Conservation (phyloP, 2,888 invertebrate genomes). For the Philereme vetulata region DNA sequence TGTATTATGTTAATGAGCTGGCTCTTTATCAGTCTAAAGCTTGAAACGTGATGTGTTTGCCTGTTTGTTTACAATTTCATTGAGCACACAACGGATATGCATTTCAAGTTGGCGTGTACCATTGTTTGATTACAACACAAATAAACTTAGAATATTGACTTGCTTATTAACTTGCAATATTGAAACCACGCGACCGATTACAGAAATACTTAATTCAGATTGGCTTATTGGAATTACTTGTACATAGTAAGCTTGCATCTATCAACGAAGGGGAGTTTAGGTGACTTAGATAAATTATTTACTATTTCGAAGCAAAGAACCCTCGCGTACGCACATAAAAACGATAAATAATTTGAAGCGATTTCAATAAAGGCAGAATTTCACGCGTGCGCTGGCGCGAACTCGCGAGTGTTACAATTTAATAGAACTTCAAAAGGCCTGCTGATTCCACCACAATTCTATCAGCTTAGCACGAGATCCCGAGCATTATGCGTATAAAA, state of each 20-base stretch:
- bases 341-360: slow-evolving; percentile 71
- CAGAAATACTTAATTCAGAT: slow-evolving; percentile 4
- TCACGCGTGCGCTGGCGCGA: slow-evolving; percentile 78
- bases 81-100: slow-evolving; percentile 29
- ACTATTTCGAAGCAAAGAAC: slow-evolving; percentile 18
- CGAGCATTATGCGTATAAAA: slow-evolving; percentile 81
- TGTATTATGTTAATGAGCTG: slow-evolving; percentile 35
- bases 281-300: slow-evolving; percentile 20
- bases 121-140: slow-evolving; percentile 12
- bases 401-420: slow-evolving; percentile 80
- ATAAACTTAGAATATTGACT: slow-evolving; percentile 26
- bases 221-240: neutral
- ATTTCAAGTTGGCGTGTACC: slow-evolving; percentile 20
- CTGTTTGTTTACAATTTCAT: slow-evolving; percentile 36
- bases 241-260: slow-evolving; percentile 6
- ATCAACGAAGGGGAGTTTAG: neutral
- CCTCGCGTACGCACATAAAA: slow-evolving; percentile 48
- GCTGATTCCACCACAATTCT: slow-evolving; percentile 82
- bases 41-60: slow-evolving; percentile 29
- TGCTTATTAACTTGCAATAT: too few relatives aligned
- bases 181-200: slow-evolving; percentile 3
- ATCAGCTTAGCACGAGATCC: slow-evolving; percentile 82
- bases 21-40: slow-evolving; percentile 32
- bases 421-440: slow-evolving; percentile 83
- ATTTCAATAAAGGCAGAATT: slow-evolving; percentile 81